Conservation (phyloP, 2,888 invertebrate genomes). For the Xylota sylvarum region DNA sequence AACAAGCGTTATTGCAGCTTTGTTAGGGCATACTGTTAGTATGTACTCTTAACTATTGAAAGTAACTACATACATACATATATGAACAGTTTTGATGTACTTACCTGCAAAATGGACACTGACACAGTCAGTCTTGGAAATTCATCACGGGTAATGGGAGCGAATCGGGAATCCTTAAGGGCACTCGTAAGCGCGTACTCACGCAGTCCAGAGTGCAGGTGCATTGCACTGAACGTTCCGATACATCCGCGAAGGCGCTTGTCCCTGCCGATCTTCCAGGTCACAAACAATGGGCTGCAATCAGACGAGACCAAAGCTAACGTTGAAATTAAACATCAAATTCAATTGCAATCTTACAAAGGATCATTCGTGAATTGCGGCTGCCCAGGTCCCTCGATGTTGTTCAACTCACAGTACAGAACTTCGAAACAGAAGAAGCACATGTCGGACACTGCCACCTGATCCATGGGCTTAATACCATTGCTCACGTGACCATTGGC, state of each 20-base stretch:
- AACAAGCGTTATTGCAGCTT: no score
- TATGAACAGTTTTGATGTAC: neutral
- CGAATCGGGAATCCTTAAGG: constrained; percentile 97
- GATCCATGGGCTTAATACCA: constrained; percentile 80
- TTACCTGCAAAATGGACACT: constrained; percentile 95
- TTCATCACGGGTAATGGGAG: constrained; percentile 97
- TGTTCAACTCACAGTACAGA: constrained; percentile 96
- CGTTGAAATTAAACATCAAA: constrained; percentile 47
- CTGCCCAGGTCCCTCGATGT: constrained; percentile 95
- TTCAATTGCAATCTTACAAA: constrained; percentile 90
- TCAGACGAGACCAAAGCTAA: constrained; percentile 42
- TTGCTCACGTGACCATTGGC: constrained; percentile 69
- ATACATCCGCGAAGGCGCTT: constrained; percentile 98
- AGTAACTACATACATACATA: no score
- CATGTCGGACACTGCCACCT: constrained; percentile 96
- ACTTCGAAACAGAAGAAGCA: constrained; percentile 99
- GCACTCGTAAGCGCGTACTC: constrained; percentile 99
- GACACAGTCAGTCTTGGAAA: constrained; percentile 96
- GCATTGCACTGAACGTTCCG: constrained; percentile 99
- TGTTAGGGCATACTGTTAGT: no score
- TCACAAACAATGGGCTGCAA: constrained; percentile 97
- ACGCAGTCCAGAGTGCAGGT: constrained; percentile 95
- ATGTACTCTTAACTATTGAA: no score
- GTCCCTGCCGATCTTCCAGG: constrained; percentile 99
- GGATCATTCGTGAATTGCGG: constrained; percentile 97